Evolutionary conservation across 2,113 vertebrate species (phyloP).

Genomic region (Melanotaenia duboulayi): DNA sequence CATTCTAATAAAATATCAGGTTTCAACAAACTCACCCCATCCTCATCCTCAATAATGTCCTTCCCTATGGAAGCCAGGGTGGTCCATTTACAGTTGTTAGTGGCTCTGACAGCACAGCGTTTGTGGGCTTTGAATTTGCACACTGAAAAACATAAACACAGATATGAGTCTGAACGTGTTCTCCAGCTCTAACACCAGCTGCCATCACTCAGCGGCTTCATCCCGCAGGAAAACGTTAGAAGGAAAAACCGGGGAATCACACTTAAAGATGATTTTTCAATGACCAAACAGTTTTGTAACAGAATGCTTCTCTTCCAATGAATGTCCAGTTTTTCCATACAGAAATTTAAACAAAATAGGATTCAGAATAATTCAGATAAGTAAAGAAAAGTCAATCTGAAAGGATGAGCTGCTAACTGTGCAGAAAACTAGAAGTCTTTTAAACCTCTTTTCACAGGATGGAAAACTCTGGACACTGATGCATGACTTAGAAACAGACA

Average conservation of each 20-base stretch:
- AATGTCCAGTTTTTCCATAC: too few relatives aligned
- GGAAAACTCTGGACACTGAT: neutral
- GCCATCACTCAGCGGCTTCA: neutral
- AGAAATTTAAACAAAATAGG: too few relatives aligned
- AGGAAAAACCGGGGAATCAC: neutral
- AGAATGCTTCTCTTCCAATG: too few relatives aligned
- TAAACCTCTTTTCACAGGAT: neutral
- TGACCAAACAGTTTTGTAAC: neutral
- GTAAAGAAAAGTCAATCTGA: neutral
- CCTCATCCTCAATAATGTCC: conserved; percentile 97
- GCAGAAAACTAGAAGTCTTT: neutral
- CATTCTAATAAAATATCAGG: neutral
- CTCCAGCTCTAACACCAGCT: neutral
- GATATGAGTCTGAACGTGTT: neutral
- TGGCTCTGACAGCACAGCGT: conserved; percentile 96
- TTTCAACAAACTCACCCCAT: conserved; percentile 86
- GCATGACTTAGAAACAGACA: conserved; percentile 18
- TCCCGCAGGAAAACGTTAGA: neutral
- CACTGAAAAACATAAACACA: conserved; percentile 81
- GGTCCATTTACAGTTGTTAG: conserved; percentile 99
- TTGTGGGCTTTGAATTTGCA: conserved; percentile 99
- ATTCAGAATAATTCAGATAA: too few relatives aligned
- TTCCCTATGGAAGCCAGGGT: conserved; percentile 96
- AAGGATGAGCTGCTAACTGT: neutral
- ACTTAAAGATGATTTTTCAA: too few relatives aligned